Base-by-base conservation (phyloP, 2,797 vertebrate species). In the Chiroxiphia lanceolata region DNA sequence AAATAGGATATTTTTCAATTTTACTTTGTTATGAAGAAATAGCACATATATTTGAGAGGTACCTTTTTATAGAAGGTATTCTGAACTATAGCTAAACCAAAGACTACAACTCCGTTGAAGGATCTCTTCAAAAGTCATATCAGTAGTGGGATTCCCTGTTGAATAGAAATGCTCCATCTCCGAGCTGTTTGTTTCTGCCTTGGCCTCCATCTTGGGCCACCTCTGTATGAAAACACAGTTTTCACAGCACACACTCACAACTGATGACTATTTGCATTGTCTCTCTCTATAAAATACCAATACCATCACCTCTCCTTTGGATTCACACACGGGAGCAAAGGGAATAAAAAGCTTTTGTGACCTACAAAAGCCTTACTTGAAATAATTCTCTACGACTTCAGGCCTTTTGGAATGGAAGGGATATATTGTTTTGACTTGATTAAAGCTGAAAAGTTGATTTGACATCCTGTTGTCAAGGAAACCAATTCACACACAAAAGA, bases 371-470 rank as follows among this genome's bases (percentile, higher is more conserved):
- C 90, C 85, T 97, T 86, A 87, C 90, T 90, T 97, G 97, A 97
- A 97, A 97, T 96, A 94, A 97, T 96, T 97, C 96, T 94, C 91
- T 92, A 69, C 53, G 94, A 97, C 95, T 96, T 96, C 89, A 95
- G 91, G 94, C 83, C 96, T 96, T 97, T 96, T 95, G 95, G 96
- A 97, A 97, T 94, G 94, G 95, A 97, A 97, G 90, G 95, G 93
- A 95, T 95, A 98, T 97, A 97, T 96, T 95, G 93, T 97, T 96
- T 97, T 98, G 97, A 98, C 94, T 97, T 97, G 97, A 97, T 98
- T 98, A 97, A 97, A 98, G 95, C 96, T 97, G 87, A 95, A 90
- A 96, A 98, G 97, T 96, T 97, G 96, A 98, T 97, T 97, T 97
- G 97, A 96, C 94, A 96, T 95, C 94, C 93, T 96, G 96, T 98